phyloP scores from a whole-genome alignment of 35 echinoderm and acorn worm genomes.

The Ophioderma brevispina region DNA sequence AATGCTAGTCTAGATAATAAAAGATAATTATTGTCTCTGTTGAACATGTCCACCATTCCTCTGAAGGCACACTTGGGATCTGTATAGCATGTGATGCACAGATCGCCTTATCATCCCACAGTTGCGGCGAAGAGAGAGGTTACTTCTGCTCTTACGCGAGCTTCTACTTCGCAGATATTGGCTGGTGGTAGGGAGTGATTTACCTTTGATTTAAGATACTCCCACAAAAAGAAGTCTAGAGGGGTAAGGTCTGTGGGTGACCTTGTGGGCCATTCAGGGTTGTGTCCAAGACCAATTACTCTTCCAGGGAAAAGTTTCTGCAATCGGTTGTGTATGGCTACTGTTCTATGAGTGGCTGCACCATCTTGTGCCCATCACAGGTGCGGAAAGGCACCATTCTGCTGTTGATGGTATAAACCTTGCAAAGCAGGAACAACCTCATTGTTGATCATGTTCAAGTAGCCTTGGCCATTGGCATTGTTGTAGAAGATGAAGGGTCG shows the following conservation, averaged over 20 bases:
- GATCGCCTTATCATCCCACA: not conserved
- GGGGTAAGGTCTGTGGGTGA: slow-evolving; percentile 14
- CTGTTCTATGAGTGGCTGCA: not conserved
- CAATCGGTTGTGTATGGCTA: not conserved
- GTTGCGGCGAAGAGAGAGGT: not conserved
- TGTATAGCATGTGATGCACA: not conserved
- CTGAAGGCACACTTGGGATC: not conserved
- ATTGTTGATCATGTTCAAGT: slow-evolving; percentile 4
- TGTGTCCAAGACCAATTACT: not conserved
- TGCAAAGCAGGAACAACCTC: not conserved
- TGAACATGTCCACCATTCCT: not conserved
- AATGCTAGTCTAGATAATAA: not conserved
- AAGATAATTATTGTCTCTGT: not conserved
- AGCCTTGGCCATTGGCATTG: not conserved
- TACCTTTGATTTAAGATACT: slow-evolving; percentile 2
- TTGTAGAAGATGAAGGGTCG: not conserved
- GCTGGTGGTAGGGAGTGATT: not conserved
- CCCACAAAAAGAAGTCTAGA: slow-evolving; percentile 13
- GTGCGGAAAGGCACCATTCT: not conserved
- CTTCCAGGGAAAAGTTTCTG: not conserved
- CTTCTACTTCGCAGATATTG: not conserved
- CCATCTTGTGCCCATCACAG: not conserved
- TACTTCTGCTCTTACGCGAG: not conserved
- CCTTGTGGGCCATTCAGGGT: not conserved
- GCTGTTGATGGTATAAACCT: not conserved